phyloP scores from a whole-genome alignment of 2,888 invertebrate genomes.

The Leptarthrus brevirostris region DNA sequence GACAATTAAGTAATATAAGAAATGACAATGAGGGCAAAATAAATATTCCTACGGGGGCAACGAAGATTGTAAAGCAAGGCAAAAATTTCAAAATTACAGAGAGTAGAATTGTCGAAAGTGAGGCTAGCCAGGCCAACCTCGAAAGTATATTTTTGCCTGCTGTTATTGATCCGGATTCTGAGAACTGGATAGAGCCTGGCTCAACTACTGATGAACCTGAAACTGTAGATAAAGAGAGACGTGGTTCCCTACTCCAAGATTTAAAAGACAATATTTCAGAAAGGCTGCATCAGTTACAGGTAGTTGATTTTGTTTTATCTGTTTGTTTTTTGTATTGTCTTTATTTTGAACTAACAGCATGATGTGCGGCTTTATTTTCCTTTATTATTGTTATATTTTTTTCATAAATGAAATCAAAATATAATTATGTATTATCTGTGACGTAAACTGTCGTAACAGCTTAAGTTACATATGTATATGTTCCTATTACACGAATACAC shows the following conservation, averaged over 20 bases:
- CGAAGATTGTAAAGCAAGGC: conserved; percentile 42
- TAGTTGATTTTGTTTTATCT: conserved; percentile 47
- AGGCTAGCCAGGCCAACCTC: background rate
- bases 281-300: conserved; percentile 57
- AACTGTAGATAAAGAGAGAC: conserved; percentile 57
- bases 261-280: conserved; percentile 58
- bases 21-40: background rate
- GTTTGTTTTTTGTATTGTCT: conserved; percentile 1
- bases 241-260: conserved; percentile 60
- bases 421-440: too few relatives aligned
- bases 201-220: conserved; percentile 60
- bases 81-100: conserved; percentile 29
- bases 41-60: conserved; percentile 45
- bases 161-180: conserved; percentile 48
- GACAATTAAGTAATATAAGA: too few relatives aligned
- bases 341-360: too few relatives aligned
- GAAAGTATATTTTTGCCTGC: background rate
- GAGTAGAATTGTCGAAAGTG: conserved; percentile 18
- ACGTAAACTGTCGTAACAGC: too few relatives aligned
- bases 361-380: too few relatives aligned
- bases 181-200: conserved; percentile 56
- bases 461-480: too few relatives aligned
- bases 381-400: too few relatives aligned
- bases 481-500: too few relatives aligned
- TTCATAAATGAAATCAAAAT: too few relatives aligned